Conservation (phyloP, 2,113 vertebrate genomes). For the Cryptotis parvus region DNA sequence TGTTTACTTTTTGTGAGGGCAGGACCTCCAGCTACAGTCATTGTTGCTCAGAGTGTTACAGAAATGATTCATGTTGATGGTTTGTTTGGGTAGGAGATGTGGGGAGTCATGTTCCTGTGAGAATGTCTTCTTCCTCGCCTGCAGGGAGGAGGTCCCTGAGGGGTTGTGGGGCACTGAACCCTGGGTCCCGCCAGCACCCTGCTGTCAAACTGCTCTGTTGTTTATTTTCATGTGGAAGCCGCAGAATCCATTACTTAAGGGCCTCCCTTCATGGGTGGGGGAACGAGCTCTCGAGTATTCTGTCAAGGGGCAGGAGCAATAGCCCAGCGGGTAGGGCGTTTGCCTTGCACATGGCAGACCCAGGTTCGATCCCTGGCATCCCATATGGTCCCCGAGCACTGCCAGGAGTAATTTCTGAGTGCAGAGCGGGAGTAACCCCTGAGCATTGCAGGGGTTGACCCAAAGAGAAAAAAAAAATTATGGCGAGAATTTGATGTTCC, state of each 20-base stretch:
- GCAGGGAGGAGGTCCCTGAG: background rate
- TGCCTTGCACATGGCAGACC: too few species aligned
- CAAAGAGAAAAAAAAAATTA: too few species aligned
- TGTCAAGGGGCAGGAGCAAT: too few species aligned
- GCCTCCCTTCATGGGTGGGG: rapidly evolving
- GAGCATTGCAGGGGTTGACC: too few species aligned
- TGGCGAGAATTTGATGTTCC: too few species aligned
- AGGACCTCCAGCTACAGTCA: background rate
- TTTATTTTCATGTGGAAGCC: background rate
- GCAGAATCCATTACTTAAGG: background rate
- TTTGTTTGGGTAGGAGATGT: background rate
- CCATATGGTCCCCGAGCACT: too few species aligned
- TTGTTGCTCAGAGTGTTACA: slow-evolving; percentile 7
- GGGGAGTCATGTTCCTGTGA: background rate
- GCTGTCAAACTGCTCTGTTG: background rate
- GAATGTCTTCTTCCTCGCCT: background rate
- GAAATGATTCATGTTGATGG: background rate
- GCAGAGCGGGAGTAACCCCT: too few species aligned
- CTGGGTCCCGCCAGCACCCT: background rate
- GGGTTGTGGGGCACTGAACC: background rate
- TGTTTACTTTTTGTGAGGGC: background rate
- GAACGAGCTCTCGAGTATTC: too few species aligned
- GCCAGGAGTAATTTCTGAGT: too few species aligned
- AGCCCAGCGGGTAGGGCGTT: too few species aligned
- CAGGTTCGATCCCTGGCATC: too few species aligned